Evolutionary conservation across 2,888 invertebrate species (phyloP), one percentile per base, ranked within the genome.

Genomic region (Dryobotodes eremita): DNA sequence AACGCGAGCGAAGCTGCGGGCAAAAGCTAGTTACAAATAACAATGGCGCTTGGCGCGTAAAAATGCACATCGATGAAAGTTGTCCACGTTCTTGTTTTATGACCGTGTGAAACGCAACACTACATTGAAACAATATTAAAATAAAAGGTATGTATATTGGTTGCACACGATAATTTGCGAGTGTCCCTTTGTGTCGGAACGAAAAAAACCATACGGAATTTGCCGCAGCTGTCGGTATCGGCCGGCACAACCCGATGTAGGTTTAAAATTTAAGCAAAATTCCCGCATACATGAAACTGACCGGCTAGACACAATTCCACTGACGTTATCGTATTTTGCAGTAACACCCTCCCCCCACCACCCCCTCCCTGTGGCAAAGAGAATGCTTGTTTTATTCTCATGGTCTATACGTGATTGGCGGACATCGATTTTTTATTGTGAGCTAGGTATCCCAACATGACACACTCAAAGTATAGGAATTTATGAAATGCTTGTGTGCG

Each of bases 241-340:
- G 82, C 65, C 62, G 73, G 74, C 26, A 71, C 76, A 84, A 80
- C 86, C 79, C 86, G 77, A 87, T 89, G 88, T 87, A 69, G 87
- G 85, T 87, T 89, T 91, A 89, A 91, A 92, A 90, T 88, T 91
- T 88, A 88, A 87, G 87, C 86, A 88, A 91, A 90, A 90, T 89
- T 89, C 87, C 75, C 86, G 81, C 86, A 87, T 88, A 84, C 87
- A 90, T 90, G 88, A 90, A 90, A 90, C 90, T 87, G 90, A 88
- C 89, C 87, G 88, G 89, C 88, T 89, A 90, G 90, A 91, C 89
- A 90, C 86, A 89, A 90, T 91, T 89, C 87, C 89, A 90, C 83
- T 88, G 90, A 92, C 90, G 91, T 90, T 92, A 93, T 92, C 91
- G 89, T 90, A 89, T 91, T 91, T 88, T 88, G 88, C 82, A 89